Conservation (phyloP, 2,113 vertebrate genomes). For the Morone chrysops region DNA sequence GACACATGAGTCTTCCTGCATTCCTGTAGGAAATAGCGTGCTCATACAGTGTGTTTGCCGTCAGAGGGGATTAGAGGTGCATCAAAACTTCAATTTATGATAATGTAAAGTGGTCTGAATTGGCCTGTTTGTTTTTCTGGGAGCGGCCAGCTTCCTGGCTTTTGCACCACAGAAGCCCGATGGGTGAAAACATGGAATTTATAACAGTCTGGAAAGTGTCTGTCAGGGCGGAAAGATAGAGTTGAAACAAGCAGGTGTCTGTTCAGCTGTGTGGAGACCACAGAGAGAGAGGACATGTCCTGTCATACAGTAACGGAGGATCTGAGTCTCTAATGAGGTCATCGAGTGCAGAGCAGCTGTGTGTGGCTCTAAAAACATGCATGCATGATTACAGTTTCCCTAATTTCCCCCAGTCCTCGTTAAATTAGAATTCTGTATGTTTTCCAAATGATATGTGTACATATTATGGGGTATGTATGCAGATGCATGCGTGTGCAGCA, state of each 20-base stretch:
- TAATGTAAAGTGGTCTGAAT: conserved; percentile 44
- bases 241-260: conserved; percentile 73
- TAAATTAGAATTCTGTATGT: not conserved
- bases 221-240: conserved; percentile 59
- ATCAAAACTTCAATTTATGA: conserved; percentile 44
- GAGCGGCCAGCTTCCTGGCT: conserved; percentile 57
- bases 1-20: not conserved
- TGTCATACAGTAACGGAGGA: conserved; percentile 44
- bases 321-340: conserved; percentile 51
- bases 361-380: conserved; percentile 7
- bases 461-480: not conserved
- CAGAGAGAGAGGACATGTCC: conserved; percentile 14
- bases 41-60: not conserved
- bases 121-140: conserved; percentile 66
- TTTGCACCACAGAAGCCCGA: conserved; percentile 28
- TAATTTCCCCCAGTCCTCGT: not conserved
- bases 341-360: conserved; percentile 22
- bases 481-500: not conserved
- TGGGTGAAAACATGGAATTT: conserved; percentile 67
- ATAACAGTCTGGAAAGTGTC: conserved; percentile 65
- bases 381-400: not conserved
- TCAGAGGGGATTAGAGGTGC: conserved; percentile 26
- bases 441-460: not conserved
- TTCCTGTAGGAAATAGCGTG: not conserved
- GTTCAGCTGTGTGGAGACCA: conserved; percentile 51